These are phyloP conservation scores for Sander lucioperca DNA, from an alignment of 2,113 vertebrate species.

Conservation along the genomic window DNA sequence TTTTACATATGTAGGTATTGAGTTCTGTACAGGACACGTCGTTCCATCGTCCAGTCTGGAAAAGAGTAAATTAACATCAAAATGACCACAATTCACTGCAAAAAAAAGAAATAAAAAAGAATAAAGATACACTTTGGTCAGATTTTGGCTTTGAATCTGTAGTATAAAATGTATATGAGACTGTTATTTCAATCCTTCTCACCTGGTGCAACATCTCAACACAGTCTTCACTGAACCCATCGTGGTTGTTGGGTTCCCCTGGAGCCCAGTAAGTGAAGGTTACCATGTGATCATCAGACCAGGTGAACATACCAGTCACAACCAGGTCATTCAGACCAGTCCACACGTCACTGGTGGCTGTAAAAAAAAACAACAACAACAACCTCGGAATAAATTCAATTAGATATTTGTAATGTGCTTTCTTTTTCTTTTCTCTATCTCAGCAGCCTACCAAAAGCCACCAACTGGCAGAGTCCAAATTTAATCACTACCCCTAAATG, in stretches of 20 bases:
- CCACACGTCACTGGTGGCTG: slow-evolving; percentile 83
- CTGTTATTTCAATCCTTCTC: background rate
- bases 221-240: slow-evolving; percentile 82
- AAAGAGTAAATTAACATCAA: background rate
- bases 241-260: slow-evolving; percentile 84
- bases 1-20: slow-evolving; percentile 85
- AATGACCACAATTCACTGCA: background rate
- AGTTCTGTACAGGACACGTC: slow-evolving; percentile 82
- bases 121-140: background rate
- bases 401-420: background rate
- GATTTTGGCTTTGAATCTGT: background rate
- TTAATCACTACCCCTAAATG: background rate
- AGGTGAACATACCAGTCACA: slow-evolving; percentile 73
- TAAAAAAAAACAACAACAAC: background rate
- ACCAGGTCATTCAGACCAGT: slow-evolving; percentile 82
- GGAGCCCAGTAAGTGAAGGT: slow-evolving; percentile 85
- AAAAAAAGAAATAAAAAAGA: background rate
- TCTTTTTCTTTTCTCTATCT: background rate
- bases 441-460: background rate
- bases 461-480: background rate
- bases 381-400: background rate
- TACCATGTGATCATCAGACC: slow-evolving; percentile 78
- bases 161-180: background rate
- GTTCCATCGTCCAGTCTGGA: slow-evolving; percentile 84
- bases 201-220: slow-evolving; percentile 83